A percentile compares a stretch with the other conserved stretches of the same genome.
Evolutionary conservation across 2,888 invertebrate genomes (phyloP).

Genomic region (Epicampocera succincta): DNA sequence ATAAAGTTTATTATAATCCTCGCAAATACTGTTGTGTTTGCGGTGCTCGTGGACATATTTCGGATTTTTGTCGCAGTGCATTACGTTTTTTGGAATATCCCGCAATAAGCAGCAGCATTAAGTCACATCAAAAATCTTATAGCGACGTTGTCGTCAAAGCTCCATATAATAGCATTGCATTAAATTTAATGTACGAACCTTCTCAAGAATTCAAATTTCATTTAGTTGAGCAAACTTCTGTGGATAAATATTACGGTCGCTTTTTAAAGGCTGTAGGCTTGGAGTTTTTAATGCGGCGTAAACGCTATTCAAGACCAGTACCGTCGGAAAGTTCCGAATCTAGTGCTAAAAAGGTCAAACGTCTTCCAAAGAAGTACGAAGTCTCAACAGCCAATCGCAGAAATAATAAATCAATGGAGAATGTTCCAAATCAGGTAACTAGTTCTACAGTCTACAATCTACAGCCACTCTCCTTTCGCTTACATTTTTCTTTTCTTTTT

Average conservation of each 20-base stretch:
- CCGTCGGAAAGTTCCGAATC: not conserved
- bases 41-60: slow-evolving; percentile 83
- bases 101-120: slow-evolving; percentile 72
- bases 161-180: slow-evolving; percentile 69
- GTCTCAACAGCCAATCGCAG: slow-evolving; percentile 61
- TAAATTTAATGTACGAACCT: slow-evolving; percentile 75
- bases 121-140: slow-evolving; percentile 79
- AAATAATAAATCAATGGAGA: not conserved
- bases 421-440: slow-evolving; percentile 70
- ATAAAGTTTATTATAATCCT: slow-evolving; percentile 74
- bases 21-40: slow-evolving; percentile 84
- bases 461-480: too few species aligned
- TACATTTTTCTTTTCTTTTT: too few species aligned
- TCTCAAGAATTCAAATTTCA: slow-evolving; percentile 72
- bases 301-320: slow-evolving; percentile 54
- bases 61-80: slow-evolving; percentile 78
- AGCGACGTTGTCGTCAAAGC: slow-evolving; percentile 73
- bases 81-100: slow-evolving; percentile 78
- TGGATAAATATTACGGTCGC: slow-evolving; percentile 76
- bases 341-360: slow-evolving; percentile 54
- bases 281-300: slow-evolving; percentile 71
- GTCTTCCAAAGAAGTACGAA: slow-evolving; percentile 67
- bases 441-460: not conserved
- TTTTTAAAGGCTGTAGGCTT: slow-evolving; percentile 77
- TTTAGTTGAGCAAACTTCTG: slow-evolving; percentile 72